These are phyloP conservation scores for Eupristina koningsbergeri DNA, from an alignment of 1,140 invertebrate genomes.

Conservation along the genomic window DNA sequence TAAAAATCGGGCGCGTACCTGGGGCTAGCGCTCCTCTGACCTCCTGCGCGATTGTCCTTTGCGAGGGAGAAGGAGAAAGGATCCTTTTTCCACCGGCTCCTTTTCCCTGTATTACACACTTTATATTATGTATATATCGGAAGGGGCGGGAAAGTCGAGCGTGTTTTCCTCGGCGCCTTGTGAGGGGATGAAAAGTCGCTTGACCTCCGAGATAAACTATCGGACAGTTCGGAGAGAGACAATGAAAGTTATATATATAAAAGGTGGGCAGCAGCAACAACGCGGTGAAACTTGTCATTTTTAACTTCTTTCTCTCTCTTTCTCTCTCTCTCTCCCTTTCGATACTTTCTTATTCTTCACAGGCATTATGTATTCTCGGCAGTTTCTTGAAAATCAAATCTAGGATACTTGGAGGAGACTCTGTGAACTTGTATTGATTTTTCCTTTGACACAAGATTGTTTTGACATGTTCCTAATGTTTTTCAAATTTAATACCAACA, in stretches of 20 bases:
- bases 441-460: background rate
- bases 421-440: background rate
- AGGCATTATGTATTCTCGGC: background rate
- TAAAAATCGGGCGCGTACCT: slow-evolving; percentile 36
- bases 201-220: slow-evolving; percentile 28
- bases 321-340: no score
- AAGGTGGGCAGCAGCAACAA: slow-evolving; percentile 32
- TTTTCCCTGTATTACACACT: slow-evolving; percentile 12
- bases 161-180: background rate
- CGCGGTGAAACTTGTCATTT: slow-evolving; percentile 24
- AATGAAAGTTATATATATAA: slow-evolving; percentile 25
- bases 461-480: background rate
- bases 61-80: background rate
- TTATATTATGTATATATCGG: background rate
- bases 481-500: slow-evolving; percentile 5
- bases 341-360: background rate
- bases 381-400: background rate
- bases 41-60: slow-evolving; percentile 42
- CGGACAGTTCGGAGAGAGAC: slow-evolving; percentile 13
- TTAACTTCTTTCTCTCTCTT: slow-evolving; percentile 30
- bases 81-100: background rate
- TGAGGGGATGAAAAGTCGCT: background rate
- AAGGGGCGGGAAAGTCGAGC: background rate
- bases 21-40: background rate
- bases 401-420: background rate